Base-by-base conservation (phyloP, 2,113 vertebrate genomes). In the rat (Rattus norvegicus) region DNA sequence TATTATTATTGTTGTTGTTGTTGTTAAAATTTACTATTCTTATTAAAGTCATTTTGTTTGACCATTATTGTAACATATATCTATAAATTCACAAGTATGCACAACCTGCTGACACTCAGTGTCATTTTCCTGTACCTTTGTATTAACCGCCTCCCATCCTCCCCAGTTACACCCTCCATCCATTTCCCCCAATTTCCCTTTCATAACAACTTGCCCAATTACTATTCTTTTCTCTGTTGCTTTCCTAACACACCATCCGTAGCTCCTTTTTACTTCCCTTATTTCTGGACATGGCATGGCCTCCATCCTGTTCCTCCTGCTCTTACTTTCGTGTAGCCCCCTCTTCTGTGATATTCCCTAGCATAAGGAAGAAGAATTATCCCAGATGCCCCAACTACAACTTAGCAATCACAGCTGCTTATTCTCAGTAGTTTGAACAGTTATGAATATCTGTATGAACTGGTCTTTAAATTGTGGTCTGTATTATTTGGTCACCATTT, bases 401-500 rank as follows among this genome's bases (percentile, higher is more conserved):
- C 24, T 63, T 63, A 84, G 7, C 26, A 16, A 9, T 47, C n/a
- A 61, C 22, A 65, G 59, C 26, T 61, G 28, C 14, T 47, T 85
- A 7, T 65, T 85, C 26, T 85, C 59, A 11, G 59, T 30, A 65
- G 26, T 47, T 85, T 85, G 14, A 85, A 47, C 14, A 30, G n/a
- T 43, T 43, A 28, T 43, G 13, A 28, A 5, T 61, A 63, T 28
- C 39, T 33, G 26, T 33, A 49, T 13, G 28, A 49, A 67, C 43
- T 19, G 11, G 83, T 26, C 86, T 84, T 95, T 92, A 90, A 96
- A 81, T 88, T 19, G 69, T 61, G 47, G 9, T 2, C 22, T 47
- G 13, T 47, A 93, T 88, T 93, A 56, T 10, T 85, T 77, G 54
- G 61, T n/a, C 75, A 76, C 39, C 26, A 88, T 93, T 77, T 92